phyloP scores from a whole-genome alignment of 2,113 vertebrate species.

The Struthidea cinerea region DNA sequence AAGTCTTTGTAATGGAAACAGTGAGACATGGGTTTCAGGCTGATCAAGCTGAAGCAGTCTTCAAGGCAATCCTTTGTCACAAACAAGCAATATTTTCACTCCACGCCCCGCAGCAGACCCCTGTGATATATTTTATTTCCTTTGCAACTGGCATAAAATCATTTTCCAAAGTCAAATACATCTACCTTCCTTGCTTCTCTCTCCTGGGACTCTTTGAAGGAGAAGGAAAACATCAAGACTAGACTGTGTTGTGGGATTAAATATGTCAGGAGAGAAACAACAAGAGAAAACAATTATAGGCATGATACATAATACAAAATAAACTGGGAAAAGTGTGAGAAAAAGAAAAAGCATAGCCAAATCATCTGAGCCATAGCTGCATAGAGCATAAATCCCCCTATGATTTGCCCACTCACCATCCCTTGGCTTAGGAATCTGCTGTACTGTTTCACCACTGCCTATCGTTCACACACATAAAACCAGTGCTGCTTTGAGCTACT shows the following conservation, averaged over 20 bases:
- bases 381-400: not conserved
- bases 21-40: slow-evolving; percentile 18
- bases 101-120: not conserved
- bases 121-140: slow-evolving; percentile 37
- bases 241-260: slow-evolving; percentile 41
- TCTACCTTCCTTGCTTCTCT: slow-evolving; percentile 35
- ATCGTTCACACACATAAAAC: not conserved
- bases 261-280: slow-evolving; percentile 47
- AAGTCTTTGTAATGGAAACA: slow-evolving; percentile 43
- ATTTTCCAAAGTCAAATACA: slow-evolving; percentile 61
- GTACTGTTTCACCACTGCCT: not conserved
- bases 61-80: slow-evolving; percentile 46
- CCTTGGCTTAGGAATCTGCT: not conserved
- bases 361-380: not conserved
- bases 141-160: slow-evolving; percentile 47
- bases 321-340: not conserved
- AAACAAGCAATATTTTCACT: slow-evolving; percentile 46
- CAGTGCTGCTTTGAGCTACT: not conserved
- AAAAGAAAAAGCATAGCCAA: not conserved
- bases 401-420: not conserved
- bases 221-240: slow-evolving; percentile 54
- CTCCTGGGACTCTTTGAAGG: slow-evolving; percentile 55
- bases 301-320: slow-evolving; percentile 37
- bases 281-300: slow-evolving; percentile 35
- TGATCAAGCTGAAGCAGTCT: slow-evolving; percentile 35